Evolutionary conservation across 2,113 vertebrate genomes (phyloP), one percentile per base, ranked within the genome.

Genomic region (Toxotes chatareus): DNA sequence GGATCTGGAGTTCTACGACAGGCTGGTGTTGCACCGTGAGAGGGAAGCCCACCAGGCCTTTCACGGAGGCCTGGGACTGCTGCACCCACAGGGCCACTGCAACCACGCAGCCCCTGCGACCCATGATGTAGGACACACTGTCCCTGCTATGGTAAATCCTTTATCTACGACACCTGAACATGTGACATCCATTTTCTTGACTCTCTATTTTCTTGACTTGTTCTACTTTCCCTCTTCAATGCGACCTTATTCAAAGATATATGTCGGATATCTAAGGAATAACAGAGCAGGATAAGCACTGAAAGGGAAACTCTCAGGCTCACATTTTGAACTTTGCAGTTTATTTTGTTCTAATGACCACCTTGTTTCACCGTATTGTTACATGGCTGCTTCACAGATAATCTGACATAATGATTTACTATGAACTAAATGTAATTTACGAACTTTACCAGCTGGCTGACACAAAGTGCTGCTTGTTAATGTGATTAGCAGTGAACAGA

Each of bases 1-100:
- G 84, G 98, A 99, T 88, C 94, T 98, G 51, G 96, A 97, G 71
- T 74, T 95, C 34, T 99, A 97, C 0, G 98, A 99, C 82, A 94
- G 94, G 82, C 93, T 99, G 93, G 97, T 99, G 73, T 87, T 98
- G 82, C 94, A 95, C 90, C 94, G 92, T 10, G 97, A 98, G 91
- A 96, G 97, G 0, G 97, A 97, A 88, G 95, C 96, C 7, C 96
- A 97, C 95, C 97, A 97, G 80, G 94, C 95, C 0, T 96, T 96
- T 32, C 96, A 97, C 74, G 95, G 94, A 76, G 92, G 0, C 85
- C 92, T 84, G 7, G 86, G 88, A n/a, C 49, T 79, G 76, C 92
- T 27, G 3, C 86, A 0, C 10, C 83, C 90, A 36, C 79, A 72
- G 46, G 60, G 59, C 49, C 79, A 47, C 44, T 85, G 77, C 49